Percentiles rank a stretch among this genome's conserved stretches.
phyloP scores from a whole-genome alignment of 2,797 vertebrate genomes.

The Acanthornis magna region DNA sequence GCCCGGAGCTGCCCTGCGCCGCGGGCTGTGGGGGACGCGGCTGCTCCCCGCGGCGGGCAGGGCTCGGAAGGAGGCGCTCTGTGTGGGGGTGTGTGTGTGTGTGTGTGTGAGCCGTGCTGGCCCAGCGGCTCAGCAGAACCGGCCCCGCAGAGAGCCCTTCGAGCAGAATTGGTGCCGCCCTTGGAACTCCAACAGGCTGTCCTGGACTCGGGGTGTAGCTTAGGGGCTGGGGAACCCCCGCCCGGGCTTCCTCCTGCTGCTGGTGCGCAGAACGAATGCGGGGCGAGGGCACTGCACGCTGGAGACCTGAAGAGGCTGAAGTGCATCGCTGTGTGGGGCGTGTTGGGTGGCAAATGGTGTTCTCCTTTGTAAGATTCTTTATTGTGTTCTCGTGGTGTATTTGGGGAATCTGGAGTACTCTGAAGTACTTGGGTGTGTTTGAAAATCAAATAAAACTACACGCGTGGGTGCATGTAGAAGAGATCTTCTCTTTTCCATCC shows the following conservation, averaged over 20 bases:
- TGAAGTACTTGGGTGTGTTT: neutral
- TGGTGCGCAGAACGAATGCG: accelerated
- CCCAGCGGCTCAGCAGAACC: accelerated
- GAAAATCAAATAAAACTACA: accelerated
- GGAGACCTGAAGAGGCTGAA: neutral
- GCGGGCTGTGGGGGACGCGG: neutral
- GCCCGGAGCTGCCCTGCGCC: neutral
- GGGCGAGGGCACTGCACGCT: accelerated
- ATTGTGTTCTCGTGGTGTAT: accelerated
- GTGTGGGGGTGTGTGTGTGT: no score
- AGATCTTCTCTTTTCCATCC: neutral
- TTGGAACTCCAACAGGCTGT: accelerated
- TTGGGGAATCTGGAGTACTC: neutral
- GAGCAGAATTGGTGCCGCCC: neutral
- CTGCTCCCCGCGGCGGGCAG: neutral
- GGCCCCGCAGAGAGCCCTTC: no score
- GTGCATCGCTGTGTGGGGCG: neutral
- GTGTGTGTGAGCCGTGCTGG: neutral
- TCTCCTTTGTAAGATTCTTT: accelerated
- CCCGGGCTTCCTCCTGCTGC: neutral
- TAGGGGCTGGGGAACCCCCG: accelerated
- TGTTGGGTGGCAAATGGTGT: neutral
- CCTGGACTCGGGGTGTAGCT: accelerated
- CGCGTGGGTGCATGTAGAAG: accelerated
- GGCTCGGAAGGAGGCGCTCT: no score